A percentile compares a stretch with the other conserved stretches of the same genome.
Evolutionary conservation across 2,888 invertebrate species (phyloP).

Genomic region (Cerceris ruficornis): DNA sequence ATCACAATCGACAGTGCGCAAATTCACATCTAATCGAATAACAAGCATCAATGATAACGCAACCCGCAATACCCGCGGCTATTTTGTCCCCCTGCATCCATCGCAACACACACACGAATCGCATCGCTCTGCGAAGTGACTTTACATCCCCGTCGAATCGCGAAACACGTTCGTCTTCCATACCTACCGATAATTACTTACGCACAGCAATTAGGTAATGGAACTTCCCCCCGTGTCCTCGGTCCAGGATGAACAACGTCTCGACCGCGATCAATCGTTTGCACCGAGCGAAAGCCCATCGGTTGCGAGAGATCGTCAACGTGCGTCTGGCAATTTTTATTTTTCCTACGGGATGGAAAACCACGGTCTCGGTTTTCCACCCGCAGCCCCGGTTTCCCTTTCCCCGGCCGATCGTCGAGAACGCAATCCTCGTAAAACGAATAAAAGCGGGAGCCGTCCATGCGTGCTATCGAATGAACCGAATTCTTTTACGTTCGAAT

Average conservation of each 20-base stretch:
- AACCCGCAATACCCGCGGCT: slow-evolving; percentile 50
- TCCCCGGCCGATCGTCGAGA: neutral
- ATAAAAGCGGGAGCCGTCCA: slow-evolving; percentile 54
- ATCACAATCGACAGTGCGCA: slow-evolving; percentile 61
- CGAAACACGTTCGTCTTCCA: slow-evolving; percentile 18
- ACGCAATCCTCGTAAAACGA: slow-evolving; percentile 59
- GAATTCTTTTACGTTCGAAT: slow-evolving; percentile 62
- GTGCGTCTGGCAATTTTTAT: slow-evolving; percentile 55
- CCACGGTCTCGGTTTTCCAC: slow-evolving; percentile 31
- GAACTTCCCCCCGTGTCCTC: slow-evolving; percentile 3
- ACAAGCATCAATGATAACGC: slow-evolving; percentile 56
- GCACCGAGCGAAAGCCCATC: slow-evolving; percentile 45
- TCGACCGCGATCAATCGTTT: slow-evolving; percentile 53
- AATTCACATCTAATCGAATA: slow-evolving; percentile 41
- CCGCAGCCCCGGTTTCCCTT: neutral
- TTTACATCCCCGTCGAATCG: slow-evolving; percentile 7
- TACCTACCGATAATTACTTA: slow-evolving; percentile 60
- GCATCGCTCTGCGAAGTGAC: neutral
- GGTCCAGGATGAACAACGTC: slow-evolving; percentile 7
- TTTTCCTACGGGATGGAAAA: slow-evolving; percentile 29
- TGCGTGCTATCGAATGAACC: slow-evolving; percentile 64
- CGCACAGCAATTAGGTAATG: slow-evolving; percentile 68
- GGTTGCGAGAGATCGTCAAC: slow-evolving; percentile 45
- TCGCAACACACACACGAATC: neutral
- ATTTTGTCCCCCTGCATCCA: slow-evolving; percentile 15